phyloP scores from a whole-genome alignment of 1,140 invertebrate species.

The Coelopa frigida region DNA sequence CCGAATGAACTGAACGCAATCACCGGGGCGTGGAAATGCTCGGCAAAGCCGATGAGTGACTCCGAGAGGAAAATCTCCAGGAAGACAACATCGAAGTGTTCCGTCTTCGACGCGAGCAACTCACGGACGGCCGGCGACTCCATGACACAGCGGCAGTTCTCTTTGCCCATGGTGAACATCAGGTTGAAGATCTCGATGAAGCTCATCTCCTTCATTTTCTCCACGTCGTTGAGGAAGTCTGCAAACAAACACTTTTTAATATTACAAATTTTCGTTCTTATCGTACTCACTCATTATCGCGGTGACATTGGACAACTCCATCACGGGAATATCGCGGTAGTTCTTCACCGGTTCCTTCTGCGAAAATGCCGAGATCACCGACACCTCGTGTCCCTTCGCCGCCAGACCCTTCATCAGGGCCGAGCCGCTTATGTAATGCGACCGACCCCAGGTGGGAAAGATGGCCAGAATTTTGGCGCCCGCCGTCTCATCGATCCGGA shows the following conservation, averaged over 20 bases:
- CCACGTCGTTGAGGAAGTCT: too few relatives aligned
- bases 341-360: slow-evolving; percentile 11
- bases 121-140: slow-evolving; percentile 19
- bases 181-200: too few relatives aligned
- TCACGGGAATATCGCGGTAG: slow-evolving; percentile 11
- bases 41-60: slow-evolving; percentile 23
- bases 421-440: slow-evolving; percentile 51
- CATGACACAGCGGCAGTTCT: too few relatives aligned
- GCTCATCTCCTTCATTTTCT: too few relatives aligned
- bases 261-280: too few relatives aligned
- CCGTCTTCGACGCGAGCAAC: slow-evolving; percentile 23
- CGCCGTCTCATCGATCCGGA: too few relatives aligned
- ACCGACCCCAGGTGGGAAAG: too few relatives aligned
- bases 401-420: slow-evolving; percentile 49
- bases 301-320: slow-evolving; percentile 6
- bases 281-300: too few relatives aligned
- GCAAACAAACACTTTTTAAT: too few relatives aligned
- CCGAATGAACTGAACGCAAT: slow-evolving; percentile 32
- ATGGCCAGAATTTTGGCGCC: too few relatives aligned
- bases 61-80: slow-evolving; percentile 27
- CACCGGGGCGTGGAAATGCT: slow-evolving; percentile 35
- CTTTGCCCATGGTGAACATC: too few relatives aligned
- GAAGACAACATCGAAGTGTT: slow-evolving; percentile 35
- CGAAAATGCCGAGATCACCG: slow-evolving; percentile 5
- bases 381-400: slow-evolving; percentile 15